Conservation (phyloP, 2,797 vertebrate species). For the Malacoraja senta region DNA sequence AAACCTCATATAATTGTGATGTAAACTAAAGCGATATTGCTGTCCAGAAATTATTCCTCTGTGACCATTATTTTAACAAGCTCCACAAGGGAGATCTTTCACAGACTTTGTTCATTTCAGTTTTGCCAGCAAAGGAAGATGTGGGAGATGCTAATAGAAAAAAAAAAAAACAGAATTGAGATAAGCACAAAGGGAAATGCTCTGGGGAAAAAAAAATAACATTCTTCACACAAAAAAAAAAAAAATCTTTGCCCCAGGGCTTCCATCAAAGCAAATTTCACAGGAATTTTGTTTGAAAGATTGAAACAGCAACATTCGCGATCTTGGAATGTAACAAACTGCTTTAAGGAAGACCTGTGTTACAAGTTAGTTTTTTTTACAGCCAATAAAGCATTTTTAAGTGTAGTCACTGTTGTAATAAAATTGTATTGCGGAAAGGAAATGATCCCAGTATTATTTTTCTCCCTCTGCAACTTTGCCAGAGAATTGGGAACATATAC, state of each 20-base stretch:
- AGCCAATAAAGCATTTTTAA: too few relatives aligned
- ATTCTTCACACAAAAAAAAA: not conserved
- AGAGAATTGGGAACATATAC: not conserved
- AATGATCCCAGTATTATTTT: not conserved
- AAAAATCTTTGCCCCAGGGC: not conserved
- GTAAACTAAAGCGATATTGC: not conserved
- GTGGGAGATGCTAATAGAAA: not conserved
- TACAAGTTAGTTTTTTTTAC: too few relatives aligned
- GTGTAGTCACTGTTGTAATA: too few relatives aligned
- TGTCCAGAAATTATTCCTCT: not conserved
- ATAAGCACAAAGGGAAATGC: not conserved
- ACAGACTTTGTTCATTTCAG: not conserved
- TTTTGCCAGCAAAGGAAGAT: not conserved
- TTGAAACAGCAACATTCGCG: too few relatives aligned
- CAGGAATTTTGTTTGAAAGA: not conserved
- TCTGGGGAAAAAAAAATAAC: not conserved
- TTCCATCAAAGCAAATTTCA: not conserved
- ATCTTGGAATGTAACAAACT: too few relatives aligned
- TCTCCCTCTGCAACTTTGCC: not conserved
- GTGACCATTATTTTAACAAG: not conserved
- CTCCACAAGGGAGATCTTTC: not conserved
- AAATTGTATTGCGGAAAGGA: not conserved
- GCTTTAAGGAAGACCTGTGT: too few relatives aligned
- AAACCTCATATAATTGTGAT: not conserved
- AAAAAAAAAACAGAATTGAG: not conserved